A percentile compares a stretch with the other conserved stretches of the same genome.
Conservation (phyloP, 2,797 vertebrate genomes). For the Alfaro cultratus region DNA sequence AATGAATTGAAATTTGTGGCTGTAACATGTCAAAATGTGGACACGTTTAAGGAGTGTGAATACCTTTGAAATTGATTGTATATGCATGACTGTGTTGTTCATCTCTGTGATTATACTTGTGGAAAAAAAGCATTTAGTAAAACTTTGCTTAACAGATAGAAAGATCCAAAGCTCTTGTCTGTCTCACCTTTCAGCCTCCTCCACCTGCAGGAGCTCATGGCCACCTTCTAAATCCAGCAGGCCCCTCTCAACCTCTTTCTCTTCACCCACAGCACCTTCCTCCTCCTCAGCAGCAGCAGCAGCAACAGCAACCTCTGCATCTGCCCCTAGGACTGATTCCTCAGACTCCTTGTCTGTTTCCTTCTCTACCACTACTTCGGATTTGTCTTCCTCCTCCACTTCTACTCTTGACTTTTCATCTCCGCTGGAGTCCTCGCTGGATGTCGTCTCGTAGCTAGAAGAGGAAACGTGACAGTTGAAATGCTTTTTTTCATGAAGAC, state of each 20-base stretch:
- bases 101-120: not conserved
- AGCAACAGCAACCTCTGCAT: conserved; percentile 49
- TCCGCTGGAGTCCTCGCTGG: conserved; percentile 94
- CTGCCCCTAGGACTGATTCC: conserved; percentile 41
- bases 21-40: not conserved
- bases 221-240: conserved; percentile 55
- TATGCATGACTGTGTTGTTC: not conserved
- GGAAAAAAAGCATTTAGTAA: not conserved
- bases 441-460: conserved; percentile 93
- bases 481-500: not conserved
- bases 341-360: conserved; percentile 15
- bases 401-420: conserved; percentile 85
- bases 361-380: conserved; percentile 60
- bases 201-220: conserved; percentile 67
- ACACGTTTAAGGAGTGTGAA: not conserved
- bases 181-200: conserved; percentile 77
- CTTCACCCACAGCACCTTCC: conserved; percentile 49
- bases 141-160: not conserved
- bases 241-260: conserved; percentile 56
- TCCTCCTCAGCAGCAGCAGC: conserved; percentile 6
- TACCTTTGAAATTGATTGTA: not conserved
- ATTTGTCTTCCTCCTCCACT: conserved; percentile 62
- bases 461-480: conserved; percentile 1
- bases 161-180: not conserved
- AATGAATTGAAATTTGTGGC: not conserved